A percentile compares a stretch with the other conserved stretches of the same genome.
phyloP scores from a whole-genome alignment of 2,888 invertebrate species.

The Athripsodes cinereus region DNA sequence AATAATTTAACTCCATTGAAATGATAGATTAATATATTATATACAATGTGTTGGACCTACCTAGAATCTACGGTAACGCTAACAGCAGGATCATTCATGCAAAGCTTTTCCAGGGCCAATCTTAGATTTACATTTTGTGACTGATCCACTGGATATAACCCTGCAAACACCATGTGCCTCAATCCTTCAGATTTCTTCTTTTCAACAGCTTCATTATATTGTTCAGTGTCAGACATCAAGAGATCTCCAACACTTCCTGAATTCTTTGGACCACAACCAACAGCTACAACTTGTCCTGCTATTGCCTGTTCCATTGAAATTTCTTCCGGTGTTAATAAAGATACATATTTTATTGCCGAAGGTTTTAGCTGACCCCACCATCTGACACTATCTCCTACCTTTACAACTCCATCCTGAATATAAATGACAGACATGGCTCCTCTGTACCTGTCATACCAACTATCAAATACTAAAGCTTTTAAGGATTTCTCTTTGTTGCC shows the following conservation, averaged over 20 bases:
- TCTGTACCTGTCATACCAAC: conserved; percentile 86
- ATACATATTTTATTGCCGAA: conserved; percentile 74
- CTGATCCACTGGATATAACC: conserved; percentile 85
- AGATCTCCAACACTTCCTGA: conserved; percentile 46
- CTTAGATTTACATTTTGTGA: conserved; percentile 70
- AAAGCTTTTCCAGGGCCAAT: conserved; percentile 82
- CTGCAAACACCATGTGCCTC: conserved; percentile 49
- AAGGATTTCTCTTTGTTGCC: conserved; percentile 57
- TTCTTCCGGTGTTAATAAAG: conserved; percentile 74
- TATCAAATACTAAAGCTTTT: conserved; percentile 84
- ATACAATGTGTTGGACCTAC: conserved; percentile 41
- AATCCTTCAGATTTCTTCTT: conserved; percentile 34
- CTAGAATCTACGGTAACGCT: conserved; percentile 74
- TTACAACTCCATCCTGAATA: conserved; percentile 69
- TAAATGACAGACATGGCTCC: conserved; percentile 75
- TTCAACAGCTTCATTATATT: conserved; percentile 34
- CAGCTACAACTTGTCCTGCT: conserved; percentile 91
- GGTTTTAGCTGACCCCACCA: conserved; percentile 65
- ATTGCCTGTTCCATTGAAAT: conserved; percentile 56
- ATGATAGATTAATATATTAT: background rate
- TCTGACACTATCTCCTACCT: conserved; percentile 68
- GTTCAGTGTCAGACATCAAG: conserved; percentile 32
- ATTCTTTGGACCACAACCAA: conserved; percentile 52
- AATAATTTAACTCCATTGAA: too few relatives aligned
- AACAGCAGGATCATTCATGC: conserved; percentile 93